phyloP scores from a whole-genome alignment of 2,797 vertebrate genomes.

The Tenualosa thibaudeaui region DNA sequence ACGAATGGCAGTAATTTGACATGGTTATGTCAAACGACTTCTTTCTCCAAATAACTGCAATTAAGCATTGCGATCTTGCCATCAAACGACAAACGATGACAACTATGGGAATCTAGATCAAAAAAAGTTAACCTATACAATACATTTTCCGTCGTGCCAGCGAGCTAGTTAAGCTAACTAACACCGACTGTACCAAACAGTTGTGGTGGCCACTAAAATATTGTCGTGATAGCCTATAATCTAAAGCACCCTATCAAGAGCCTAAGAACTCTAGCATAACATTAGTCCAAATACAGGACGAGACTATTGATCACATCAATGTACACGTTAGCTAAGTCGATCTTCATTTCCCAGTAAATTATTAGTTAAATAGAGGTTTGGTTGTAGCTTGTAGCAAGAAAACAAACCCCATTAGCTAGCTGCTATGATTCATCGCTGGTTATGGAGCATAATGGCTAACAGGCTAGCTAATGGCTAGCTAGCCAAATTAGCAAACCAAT shows the following conservation, averaged over 20 bases:
- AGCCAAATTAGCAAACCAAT: neutral
- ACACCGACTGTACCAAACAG: neutral
- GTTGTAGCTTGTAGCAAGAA: conserved; percentile 11
- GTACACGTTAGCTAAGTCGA: neutral
- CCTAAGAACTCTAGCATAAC: neutral
- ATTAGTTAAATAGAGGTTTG: neutral
- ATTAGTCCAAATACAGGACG: neutral
- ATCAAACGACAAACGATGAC: neutral
- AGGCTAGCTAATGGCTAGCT: conserved; percentile 15
- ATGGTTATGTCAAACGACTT: neutral
- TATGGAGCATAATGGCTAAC: conserved; percentile 26
- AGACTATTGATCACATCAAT: neutral
- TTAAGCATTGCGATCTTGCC: neutral
- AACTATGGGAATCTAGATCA: neutral
- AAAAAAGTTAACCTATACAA: neutral
- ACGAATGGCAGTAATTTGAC: neutral
- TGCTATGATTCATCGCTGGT: conserved; percentile 22
- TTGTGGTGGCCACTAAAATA: neutral
- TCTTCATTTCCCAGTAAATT: neutral
- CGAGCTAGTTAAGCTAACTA: conserved; percentile 4
- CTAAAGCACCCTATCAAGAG: neutral
- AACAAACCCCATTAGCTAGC: conserved; percentile 21
- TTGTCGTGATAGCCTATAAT: neutral
- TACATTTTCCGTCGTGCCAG: neutral
- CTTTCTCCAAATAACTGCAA: neutral